A percentile compares a stretch with the other conserved stretches of the same genome.
Conservation (phyloP, 2,113 vertebrate species). For the Perca fluviatilis region DNA sequence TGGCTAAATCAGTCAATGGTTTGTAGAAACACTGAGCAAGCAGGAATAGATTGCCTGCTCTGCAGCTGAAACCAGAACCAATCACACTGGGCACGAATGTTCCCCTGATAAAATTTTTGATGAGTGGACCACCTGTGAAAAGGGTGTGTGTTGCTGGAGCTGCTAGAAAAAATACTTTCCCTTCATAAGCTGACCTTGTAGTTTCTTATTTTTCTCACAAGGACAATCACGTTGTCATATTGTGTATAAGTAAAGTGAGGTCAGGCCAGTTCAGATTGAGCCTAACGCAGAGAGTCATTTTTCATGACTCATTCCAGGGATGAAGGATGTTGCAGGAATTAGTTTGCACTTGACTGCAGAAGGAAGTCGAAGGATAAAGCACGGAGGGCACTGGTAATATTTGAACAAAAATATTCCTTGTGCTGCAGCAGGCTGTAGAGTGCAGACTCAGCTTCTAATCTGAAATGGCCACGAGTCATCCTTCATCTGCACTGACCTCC, state of each 20-base stretch:
- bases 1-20: constrained; percentile 26
- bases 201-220: constrained; percentile 29
- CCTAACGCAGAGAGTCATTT: constrained; percentile 21
- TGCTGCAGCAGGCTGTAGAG: constrained; percentile 17
- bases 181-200: constrained; percentile 9
- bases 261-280: constrained; percentile 21
- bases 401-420: constrained; percentile 25
- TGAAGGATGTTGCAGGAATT: constrained; percentile 44
- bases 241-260: constrained; percentile 26
- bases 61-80: constrained; percentile 39
- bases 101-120: constrained; percentile 19
- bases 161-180: constrained; percentile 7
- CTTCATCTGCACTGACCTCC: constrained; percentile 37
- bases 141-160: background rate
- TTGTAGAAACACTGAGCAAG: constrained; percentile 30
- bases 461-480: constrained; percentile 38
- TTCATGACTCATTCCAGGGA: constrained; percentile 56
- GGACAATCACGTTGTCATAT: constrained; percentile 12
- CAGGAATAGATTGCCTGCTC: constrained; percentile 17
- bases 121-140: constrained; percentile 18
- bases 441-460: constrained; percentile 45
- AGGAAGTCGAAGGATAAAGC: constrained; percentile 32
- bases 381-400: constrained; percentile 29
- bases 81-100: constrained; percentile 28
- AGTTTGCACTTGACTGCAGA: constrained; percentile 27